A percentile compares a stretch with the other conserved stretches of the same genome.
These are phyloP conservation scores for Stichodactyla mertensii DNA, from an alignment of 64 coral and sea anemone genomes.

Conservation along the genomic window DNA sequence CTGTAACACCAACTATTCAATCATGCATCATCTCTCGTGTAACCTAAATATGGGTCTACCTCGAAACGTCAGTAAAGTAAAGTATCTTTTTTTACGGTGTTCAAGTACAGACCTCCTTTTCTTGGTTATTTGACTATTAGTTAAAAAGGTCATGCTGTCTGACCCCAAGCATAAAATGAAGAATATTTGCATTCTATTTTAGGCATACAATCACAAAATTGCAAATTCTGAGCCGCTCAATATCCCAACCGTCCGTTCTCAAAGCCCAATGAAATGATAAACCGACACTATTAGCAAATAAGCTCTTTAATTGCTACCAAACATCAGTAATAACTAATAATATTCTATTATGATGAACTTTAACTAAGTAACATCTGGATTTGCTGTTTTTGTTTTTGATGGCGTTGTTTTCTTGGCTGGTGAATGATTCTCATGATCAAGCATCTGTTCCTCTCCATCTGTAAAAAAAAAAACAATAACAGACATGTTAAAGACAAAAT, in stretches of 20 bases:
- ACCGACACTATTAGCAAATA: neutral
- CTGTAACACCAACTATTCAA: too few relatives aligned
- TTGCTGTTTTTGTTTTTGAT: neutral
- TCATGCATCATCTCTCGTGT: too few relatives aligned
- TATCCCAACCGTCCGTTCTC: neutral
- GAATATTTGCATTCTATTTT: too few relatives aligned
- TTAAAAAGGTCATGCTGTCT: too few relatives aligned
- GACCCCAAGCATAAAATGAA: too few relatives aligned
- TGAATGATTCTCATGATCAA: neutral
- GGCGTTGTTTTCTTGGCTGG: neutral
- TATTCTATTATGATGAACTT: neutral
- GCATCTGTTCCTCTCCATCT: neutral
- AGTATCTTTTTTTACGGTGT: too few relatives aligned
- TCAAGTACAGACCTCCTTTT: too few relatives aligned
- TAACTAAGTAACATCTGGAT: neutral
- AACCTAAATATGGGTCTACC: too few relatives aligned
- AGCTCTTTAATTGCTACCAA: neutral
- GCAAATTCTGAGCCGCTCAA: too few relatives aligned
- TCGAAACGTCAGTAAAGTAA: too few relatives aligned
- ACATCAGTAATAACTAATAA: neutral
- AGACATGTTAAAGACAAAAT: neutral
- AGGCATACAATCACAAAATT: too few relatives aligned
- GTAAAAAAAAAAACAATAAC: neutral
- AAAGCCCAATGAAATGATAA: neutral
- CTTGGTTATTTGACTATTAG: too few relatives aligned